Conservation (phyloP, 1,140 invertebrate genomes). For the Hycleus phaleratus region DNA sequence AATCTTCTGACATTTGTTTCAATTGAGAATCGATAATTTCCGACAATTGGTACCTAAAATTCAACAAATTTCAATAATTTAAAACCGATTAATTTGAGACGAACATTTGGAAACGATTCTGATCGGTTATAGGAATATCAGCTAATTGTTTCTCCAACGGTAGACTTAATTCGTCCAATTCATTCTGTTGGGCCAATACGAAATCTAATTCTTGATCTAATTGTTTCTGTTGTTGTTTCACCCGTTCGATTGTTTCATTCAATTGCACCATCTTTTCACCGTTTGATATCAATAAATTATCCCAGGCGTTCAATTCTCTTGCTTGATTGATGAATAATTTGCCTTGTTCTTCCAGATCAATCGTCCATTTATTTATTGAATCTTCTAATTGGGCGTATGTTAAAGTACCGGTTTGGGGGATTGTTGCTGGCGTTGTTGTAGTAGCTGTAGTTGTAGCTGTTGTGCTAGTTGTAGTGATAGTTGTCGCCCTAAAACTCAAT, state of each 20-base stretch:
- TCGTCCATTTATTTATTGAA: conserved; percentile 90
- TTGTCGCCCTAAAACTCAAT: conserved; percentile 1
- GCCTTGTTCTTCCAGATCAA: conserved; percentile 90
- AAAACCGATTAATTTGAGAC: conserved; percentile 15
- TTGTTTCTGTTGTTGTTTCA: conserved; percentile 82
- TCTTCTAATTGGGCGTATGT: conserved; percentile 88
- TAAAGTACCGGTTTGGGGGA: conserved; percentile 49
- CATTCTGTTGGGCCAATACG: conserved; percentile 84
- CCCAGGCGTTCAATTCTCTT: conserved; percentile 91
- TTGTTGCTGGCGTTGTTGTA: conserved; percentile 40
- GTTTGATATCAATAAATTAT: conserved; percentile 80
- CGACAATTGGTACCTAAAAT: conserved; percentile 66
- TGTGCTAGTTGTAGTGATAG: conserved; percentile 1
- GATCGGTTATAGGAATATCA: conserved; percentile 66
- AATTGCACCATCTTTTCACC: conserved; percentile 86
- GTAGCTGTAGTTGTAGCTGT: conserved; percentile 23
- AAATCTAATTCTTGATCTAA: conserved; percentile 93
- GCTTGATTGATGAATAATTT: conserved; percentile 90
- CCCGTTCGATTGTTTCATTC: conserved; percentile 75
- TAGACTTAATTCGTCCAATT: conserved; percentile 77
- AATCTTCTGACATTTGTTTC: conserved; percentile 88
- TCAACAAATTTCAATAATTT: background rate
- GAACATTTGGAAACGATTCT: conserved; percentile 78
- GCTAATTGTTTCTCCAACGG: conserved; percentile 77
- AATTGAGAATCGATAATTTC: conserved; percentile 89